Conservation (phyloP, 2,113 vertebrate genomes). For the Aix galericulata region DNA sequence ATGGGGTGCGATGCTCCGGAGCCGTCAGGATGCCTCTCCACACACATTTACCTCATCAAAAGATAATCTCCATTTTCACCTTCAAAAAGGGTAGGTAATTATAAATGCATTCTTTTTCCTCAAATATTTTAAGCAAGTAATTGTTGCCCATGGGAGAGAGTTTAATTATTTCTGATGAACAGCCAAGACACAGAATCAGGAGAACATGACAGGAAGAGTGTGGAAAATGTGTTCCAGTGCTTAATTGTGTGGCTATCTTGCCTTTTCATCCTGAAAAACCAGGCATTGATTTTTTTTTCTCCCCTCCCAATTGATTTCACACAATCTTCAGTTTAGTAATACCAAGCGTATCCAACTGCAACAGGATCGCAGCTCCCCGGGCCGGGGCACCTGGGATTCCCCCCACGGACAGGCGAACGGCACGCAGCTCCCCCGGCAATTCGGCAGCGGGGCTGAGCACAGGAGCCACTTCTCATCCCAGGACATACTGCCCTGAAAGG, state of each 20-base stretch:
- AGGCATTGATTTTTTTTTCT: conserved; percentile 71
- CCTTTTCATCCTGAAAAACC: conserved; percentile 74
- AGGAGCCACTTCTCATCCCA: not conserved
- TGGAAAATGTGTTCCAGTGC: conserved; percentile 64
- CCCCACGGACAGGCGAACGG: not conserved
- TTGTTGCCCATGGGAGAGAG: conserved; percentile 81
- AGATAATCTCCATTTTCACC: conserved; percentile 78
- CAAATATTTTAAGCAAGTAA: conserved; percentile 82
- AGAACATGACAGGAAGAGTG: conserved; percentile 72
- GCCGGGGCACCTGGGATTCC: not conserved
- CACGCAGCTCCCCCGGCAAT: not conserved
- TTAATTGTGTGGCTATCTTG: conserved; percentile 77
- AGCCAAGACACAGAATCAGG: conserved; percentile 69
- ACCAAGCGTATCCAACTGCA: conserved; percentile 47
- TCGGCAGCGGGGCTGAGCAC: not conserved
- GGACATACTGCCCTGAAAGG: not conserved
- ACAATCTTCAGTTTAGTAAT: conserved; percentile 74
- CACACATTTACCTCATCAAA: conserved; percentile 63
- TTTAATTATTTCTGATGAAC: conserved; percentile 84
- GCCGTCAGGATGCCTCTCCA: not conserved
- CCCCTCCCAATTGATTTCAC: conserved; percentile 74
- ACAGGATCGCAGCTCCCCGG: conserved; percentile 10
- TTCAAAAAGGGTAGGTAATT: conserved; percentile 79
- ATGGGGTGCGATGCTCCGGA: not conserved
- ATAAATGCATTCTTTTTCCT: conserved; percentile 78